Evolutionary conservation across 2,888 invertebrate genomes (phyloP).

Genomic region (Eristalinus sepulchralis): DNA sequence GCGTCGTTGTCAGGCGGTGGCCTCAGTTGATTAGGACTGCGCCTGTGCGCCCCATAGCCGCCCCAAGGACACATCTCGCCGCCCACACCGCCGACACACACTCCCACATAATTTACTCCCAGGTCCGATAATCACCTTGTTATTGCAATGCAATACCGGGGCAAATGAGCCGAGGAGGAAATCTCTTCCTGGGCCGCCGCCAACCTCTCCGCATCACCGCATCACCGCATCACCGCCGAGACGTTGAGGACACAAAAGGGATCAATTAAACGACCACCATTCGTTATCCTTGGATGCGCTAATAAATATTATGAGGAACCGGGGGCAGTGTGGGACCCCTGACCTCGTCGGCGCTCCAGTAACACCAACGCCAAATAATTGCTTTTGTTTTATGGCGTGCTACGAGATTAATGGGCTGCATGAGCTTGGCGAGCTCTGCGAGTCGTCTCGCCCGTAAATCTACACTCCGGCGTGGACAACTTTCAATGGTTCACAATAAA

Average conservation of each 20-base stretch:
- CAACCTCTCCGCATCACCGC: slow-evolving; percentile 11
- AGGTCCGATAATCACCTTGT: slow-evolving; percentile 64
- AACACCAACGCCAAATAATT: slow-evolving; percentile 73
- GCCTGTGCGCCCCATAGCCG: neutral
- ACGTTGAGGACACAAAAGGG: slow-evolving; percentile 70
- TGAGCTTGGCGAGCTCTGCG: slow-evolving; percentile 18
- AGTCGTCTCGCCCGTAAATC: slow-evolving; percentile 43
- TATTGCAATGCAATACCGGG: slow-evolving; percentile 53
- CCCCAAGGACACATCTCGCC: neutral
- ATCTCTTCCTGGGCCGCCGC: neutral
- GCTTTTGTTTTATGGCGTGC: slow-evolving; percentile 76
- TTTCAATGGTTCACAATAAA: slow-evolving; percentile 61
- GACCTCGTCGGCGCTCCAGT: neutral
- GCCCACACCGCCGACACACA: neutral
- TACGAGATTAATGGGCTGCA: slow-evolving; percentile 76
- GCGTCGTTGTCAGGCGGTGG: neutral
- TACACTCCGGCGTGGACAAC: slow-evolving; percentile 59
- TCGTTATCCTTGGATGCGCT: slow-evolving; percentile 72
- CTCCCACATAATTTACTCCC: slow-evolving; percentile 39
- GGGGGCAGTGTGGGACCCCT: neutral
- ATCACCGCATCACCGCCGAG: neutral
- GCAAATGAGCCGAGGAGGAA: slow-evolving; percentile 3
- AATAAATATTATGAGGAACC: slow-evolving; percentile 71
- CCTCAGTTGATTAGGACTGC: neutral
- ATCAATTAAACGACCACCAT: slow-evolving; percentile 71